Conservation (phyloP, 2,113 vertebrate genomes). For the Rallus limicola region DNA sequence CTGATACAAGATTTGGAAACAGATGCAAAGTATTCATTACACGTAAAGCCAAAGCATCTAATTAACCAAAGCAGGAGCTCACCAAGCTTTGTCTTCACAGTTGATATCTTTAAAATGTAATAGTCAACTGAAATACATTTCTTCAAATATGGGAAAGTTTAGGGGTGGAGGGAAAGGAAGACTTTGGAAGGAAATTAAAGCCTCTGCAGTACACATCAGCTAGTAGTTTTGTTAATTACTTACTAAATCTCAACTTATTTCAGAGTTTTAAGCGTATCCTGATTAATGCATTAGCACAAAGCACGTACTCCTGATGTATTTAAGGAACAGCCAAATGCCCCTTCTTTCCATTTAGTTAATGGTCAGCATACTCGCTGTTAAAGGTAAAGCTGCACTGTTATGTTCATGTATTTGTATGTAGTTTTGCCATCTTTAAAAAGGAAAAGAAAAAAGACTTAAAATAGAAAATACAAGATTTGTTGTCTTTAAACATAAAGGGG, state of each 20-base stretch:
- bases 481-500: neutral
- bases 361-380: neutral
- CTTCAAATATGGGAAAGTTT: neutral
- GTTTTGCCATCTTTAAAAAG: neutral
- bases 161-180: neutral
- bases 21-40: neutral
- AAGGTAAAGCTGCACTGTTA: neutral
- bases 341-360: neutral
- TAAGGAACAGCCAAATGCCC: neutral
- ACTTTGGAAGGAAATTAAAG: neutral
- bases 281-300: neutral
- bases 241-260: neutral
- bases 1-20: neutral
- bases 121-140: neutral
- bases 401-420: neutral
- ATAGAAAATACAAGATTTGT: neutral
- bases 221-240: neutral
- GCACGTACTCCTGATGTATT: neutral
- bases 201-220: neutral
- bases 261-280: neutral
- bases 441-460: neutral
- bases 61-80: neutral
- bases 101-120: neutral
- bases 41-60: neutral
- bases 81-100: neutral